Evolutionary conservation across 1,140 invertebrate genomes (phyloP), one percentile per base, ranked within the genome.

Genomic region (Anoplolepis gracilipes): DNA sequence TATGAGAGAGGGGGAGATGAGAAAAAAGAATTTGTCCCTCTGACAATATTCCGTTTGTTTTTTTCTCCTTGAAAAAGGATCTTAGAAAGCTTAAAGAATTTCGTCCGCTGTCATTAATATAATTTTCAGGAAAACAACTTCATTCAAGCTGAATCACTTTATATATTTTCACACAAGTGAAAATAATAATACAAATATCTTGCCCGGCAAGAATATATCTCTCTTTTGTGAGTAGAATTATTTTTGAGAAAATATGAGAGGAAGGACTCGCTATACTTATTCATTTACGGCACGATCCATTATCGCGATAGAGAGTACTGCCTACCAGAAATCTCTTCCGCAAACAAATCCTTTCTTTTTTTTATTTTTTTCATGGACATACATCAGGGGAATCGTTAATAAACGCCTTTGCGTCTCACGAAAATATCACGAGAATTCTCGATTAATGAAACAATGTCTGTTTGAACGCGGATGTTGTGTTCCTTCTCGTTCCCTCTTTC

Each of bases 391-490:
- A 59, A 59, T 73, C 53, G 22, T 82, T 73, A 82, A 82, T 82
- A 73, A 82, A 61, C 33, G 36, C 13, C 36, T 22, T 16, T 25
- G 25, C 19, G 2, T 13, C n/a, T 61, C 49, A 25, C 53, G 65
- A 49, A 81, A 81, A 70, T 13, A 70, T 81, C 16, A 13, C 8
- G 10, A 22, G 25, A n/a, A 73, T 61, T 46, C 7, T 82, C 46
- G 78, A 82, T 82, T 72, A 82, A 82, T 82, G 72, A 33, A 57
- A 36, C 64, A 72, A 25, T 81, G 1, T 30, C 1, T 8, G 2
- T 39, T 33, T 7, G 3, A 19, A 70, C 19, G 10, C 42, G n/a
- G n/a, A 46, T 81, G 4, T n/a, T 81, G 3, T n/a, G 57, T 33
- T 42, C 19, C n/a, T 55, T 69, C 22, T 55, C 25, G 0, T 42